phyloP scores from a whole-genome alignment of 2,797 vertebrate genomes.

The Nyctalus aviator region DNA sequence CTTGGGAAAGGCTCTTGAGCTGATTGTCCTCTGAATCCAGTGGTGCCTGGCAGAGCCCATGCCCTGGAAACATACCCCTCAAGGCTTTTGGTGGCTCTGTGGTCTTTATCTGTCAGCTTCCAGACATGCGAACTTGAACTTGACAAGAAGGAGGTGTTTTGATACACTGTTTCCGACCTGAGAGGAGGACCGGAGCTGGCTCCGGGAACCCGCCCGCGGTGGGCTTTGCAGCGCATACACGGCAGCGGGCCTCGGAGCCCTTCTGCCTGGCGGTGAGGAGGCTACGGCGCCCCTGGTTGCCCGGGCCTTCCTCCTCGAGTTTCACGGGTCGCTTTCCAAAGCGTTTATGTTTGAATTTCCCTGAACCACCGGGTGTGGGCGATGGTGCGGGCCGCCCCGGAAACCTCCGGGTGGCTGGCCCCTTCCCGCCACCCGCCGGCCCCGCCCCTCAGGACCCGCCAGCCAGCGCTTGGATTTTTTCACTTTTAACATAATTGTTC shows the following conservation, averaged over 20 bases:
- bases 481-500: background rate
- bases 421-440: slow-evolving; percentile 74
- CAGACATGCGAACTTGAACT: rapidly evolving
- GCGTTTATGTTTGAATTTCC: slow-evolving; percentile 82
- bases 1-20: too few species aligned
- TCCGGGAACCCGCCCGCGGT: rapidly evolving
- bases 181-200: background rate
- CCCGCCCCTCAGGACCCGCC: background rate
- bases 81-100: background rate
- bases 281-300: rapidly evolving
- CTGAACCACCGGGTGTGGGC: slow-evolving; percentile 20
- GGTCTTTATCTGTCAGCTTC: background rate
- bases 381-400: slow-evolving; percentile 64
- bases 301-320: background rate
- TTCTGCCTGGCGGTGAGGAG: background rate
- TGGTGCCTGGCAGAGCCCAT: too few species aligned
- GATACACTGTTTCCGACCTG: background rate
- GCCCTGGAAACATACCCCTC: background rate
- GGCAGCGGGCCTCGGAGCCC: too few species aligned
- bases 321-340: rapidly evolving
- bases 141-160: background rate
- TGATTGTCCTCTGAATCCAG: too few species aligned
- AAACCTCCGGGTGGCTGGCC: slow-evolving; percentile 43
- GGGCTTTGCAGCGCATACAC: background rate
- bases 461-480: background rate